Percentiles rank a stretch among this genome's conserved stretches.
Evolutionary conservation across 1,140 invertebrate species (phyloP).

Genomic region (Zaprionus capensis): DNA sequence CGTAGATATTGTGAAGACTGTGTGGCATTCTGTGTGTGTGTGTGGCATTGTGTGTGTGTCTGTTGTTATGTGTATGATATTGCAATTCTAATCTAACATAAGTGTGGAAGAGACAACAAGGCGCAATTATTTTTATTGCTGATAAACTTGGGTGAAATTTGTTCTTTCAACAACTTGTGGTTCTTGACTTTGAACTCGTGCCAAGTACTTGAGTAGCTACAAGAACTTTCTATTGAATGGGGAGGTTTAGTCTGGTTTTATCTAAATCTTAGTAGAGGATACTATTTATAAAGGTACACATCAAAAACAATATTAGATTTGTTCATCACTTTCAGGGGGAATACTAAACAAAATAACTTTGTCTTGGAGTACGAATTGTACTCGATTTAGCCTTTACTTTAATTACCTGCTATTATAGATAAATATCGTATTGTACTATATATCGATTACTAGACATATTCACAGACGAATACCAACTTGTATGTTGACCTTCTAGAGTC

Average conservation of each 20-base stretch:
- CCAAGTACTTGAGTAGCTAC: background rate
- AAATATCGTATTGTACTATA: background rate
- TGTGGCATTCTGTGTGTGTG: background rate
- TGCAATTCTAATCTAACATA: constrained; percentile 12
- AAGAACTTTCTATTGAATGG: background rate
- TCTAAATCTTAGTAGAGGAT: background rate
- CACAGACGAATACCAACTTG: background rate
- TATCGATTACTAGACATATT: constrained; percentile 4
- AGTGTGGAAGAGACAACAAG: background rate
- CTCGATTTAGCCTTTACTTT: background rate
- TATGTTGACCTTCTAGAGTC: background rate
- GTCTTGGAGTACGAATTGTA: background rate
- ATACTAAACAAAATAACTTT: background rate
- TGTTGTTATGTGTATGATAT: background rate
- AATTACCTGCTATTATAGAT: background rate
- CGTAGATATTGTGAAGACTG: background rate
- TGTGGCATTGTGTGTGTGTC: background rate
- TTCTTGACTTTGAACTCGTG: constrained; percentile 15
- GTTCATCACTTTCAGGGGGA: background rate
- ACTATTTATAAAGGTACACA: background rate
- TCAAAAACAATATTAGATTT: background rate
- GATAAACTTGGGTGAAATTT: background rate
- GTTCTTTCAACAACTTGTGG: background rate
- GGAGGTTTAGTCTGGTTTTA: background rate
- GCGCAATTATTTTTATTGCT: constrained; percentile 4